Conservation (phyloP, 1,140 invertebrate species). For the Manduca sexta region DNA sequence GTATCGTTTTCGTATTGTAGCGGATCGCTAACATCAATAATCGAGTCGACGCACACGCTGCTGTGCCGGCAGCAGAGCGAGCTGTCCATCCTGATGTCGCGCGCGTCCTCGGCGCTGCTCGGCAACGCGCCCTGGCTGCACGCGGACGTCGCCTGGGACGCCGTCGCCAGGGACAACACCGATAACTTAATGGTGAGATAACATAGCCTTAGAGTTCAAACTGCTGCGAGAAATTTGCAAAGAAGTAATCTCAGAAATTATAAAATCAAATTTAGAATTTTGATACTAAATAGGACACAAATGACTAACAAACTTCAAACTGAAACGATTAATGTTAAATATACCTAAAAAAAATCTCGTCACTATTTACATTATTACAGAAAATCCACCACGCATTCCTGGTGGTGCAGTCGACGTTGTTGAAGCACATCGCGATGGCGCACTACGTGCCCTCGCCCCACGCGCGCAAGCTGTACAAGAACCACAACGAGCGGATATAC, state of each 20-base stretch:
- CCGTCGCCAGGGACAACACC: constrained; percentile 9
- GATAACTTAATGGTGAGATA: constrained; percentile 43
- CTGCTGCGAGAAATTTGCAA: too few relatives aligned
- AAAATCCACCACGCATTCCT: constrained; percentile 67
- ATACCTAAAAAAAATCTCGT: too few relatives aligned
- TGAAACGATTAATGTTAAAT: too few relatives aligned
- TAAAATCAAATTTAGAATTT: too few relatives aligned
- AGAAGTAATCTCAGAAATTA: too few relatives aligned
- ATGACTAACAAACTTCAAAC: too few relatives aligned
- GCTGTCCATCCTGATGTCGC: constrained; percentile 35
- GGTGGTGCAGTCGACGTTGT: constrained; percentile 59
- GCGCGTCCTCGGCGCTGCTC: constrained; percentile 42
- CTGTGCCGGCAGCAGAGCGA: constrained; percentile 42
- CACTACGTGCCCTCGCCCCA: constrained; percentile 38
- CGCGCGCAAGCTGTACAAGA: constrained; percentile 42
- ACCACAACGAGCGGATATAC: constrained; percentile 59
- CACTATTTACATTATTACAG: constrained; percentile 46
- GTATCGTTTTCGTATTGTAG: constrained; percentile 15
- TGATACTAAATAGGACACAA: too few relatives aligned
- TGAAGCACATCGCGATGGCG: constrained; percentile 58
- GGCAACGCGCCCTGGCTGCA: constrained; percentile 54
- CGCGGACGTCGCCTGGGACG: constrained; percentile 39
- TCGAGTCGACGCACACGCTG: constrained; percentile 40
- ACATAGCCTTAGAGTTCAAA: too few relatives aligned
- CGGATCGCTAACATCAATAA: constrained; percentile 31